Percentiles rank a stretch among this genome's conserved stretches.
These are phyloP conservation scores for Aphrophora alni DNA, from an alignment of 2,888 invertebrate species.

Conservation along the genomic window DNA sequence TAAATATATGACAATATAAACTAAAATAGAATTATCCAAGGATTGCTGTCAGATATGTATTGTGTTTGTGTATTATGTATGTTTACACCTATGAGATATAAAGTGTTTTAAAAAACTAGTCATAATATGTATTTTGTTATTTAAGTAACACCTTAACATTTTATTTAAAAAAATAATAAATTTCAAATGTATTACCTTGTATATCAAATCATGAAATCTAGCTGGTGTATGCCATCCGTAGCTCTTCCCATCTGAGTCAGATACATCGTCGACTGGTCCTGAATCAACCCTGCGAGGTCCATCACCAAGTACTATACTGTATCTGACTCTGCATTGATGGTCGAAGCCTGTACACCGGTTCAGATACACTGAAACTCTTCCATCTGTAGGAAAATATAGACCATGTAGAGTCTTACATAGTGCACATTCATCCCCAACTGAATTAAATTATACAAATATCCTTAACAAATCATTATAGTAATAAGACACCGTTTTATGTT, in stretches of 20 bases:
- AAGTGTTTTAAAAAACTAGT: too few relatives aligned
- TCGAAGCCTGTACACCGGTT: slow-evolving; percentile 81
- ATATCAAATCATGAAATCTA: slow-evolving; percentile 64
- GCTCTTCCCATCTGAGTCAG: slow-evolving; percentile 73
- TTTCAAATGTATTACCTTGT: slow-evolving; percentile 60
- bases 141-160: too few relatives aligned
- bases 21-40: too few relatives aligned
- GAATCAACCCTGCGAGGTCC: slow-evolving; percentile 72
- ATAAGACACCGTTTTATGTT: background rate
- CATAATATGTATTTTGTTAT: too few relatives aligned
- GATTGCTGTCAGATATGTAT: too few relatives aligned
- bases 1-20: too few relatives aligned
- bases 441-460: background rate
- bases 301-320: slow-evolving; percentile 72
- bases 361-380: slow-evolving; percentile 64
- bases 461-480: background rate
- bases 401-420: background rate
- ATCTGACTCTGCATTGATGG: slow-evolving; percentile 77
- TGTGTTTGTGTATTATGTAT: too few relatives aligned
- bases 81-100: too few relatives aligned
- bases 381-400: slow-evolving; percentile 55
- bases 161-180: too few relatives aligned
- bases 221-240: slow-evolving; percentile 73
- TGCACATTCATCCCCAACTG: background rate
- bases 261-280: slow-evolving; percentile 72